Evolutionary conservation across 2,888 invertebrate species (phyloP), one percentile per base, ranked within the genome.

Genomic region (Hipparchia sbordonii): DNA sequence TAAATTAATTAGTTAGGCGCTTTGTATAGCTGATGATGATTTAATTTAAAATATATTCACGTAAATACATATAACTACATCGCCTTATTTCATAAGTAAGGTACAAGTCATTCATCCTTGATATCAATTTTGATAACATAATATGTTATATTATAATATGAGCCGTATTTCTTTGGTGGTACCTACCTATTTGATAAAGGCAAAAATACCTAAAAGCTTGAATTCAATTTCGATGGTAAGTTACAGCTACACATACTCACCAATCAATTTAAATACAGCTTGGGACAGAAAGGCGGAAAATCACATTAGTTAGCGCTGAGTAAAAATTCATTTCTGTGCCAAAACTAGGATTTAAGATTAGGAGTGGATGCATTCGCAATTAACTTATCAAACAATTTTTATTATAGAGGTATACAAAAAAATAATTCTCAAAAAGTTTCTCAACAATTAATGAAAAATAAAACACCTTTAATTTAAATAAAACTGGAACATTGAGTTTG

Each of bases 1-100:
- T 77, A 77, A 75, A 69, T 67, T 76, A 72, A 75, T 45, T 8
- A 23, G 23, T 8, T 33, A 23, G 9, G 2, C 6, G 48, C 12
- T 60, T 60, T 45, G 33, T 48, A 60, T n/a, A 51, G 4, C 39
- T 56, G 60, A 56, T 57, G 23, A 23, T 7, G 57, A 8, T 57
- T 23, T 9, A 57, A 57, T 57, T 8, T 57, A 13, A 23, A 23
- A n/a, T 57, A 48, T 48, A 48, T 48, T 46, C 6, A 48, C 48
- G 52, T 54, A 54, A 54, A 54, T 54, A 54, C 7, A 59, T 7
- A 4, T 39, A 39, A 5, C 3, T 39, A 59, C 33, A 10, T 60
- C 6, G 12, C 10, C 39, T 60, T 33, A 60, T 12, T 57, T 57
- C 57, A 57, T 23, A 57, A 57, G 57, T 23, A 59, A 39, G 12